Conservation (phyloP, 30 jellyfish, hydroid and myxozoan species). For the Calvadosia cruxmelitensis region DNA sequence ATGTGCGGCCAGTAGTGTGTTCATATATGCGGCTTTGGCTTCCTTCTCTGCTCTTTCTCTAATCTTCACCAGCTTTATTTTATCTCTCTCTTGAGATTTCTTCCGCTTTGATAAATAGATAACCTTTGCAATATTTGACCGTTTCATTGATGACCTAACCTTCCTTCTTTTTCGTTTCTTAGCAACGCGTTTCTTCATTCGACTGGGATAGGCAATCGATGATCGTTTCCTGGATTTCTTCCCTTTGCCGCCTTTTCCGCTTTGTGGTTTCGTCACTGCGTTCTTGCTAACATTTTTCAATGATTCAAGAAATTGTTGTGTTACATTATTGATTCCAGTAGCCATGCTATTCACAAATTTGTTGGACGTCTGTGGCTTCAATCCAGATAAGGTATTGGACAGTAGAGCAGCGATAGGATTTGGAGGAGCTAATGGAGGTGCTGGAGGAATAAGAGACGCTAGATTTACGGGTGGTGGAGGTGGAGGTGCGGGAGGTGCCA, state of each 20-base stretch:
- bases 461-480: conserved; percentile 37
- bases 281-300: conserved; percentile 20
- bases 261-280: neutral
- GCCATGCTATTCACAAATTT: conserved; percentile 64
- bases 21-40: conserved; percentile 28
- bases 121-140: neutral
- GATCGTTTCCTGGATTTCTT: neutral
- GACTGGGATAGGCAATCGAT: neutral
- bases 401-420: conserved; percentile 53
- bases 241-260: neutral
- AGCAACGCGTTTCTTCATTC: conserved; percentile 18
- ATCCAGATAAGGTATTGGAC: conserved; percentile 37
- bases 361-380: conserved; percentile 66
- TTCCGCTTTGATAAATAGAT: conserved; percentile 2
- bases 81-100: conserved; percentile 7
- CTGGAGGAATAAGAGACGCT: conserved; percentile 7
- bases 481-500: conserved; percentile 13
- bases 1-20: conserved; percentile 51
- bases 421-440: conserved; percentile 20
- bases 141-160: neutral
- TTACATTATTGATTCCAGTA: conserved; percentile 82
- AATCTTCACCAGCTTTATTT: neutral
- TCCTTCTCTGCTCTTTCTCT: conserved; percentile 7
- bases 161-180: conserved; percentile 14
- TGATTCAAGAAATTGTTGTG: conserved; percentile 43